Evolutionary conservation across 2,888 invertebrate species (phyloP).

Genomic region (Trichogramma evanescens): DNA sequence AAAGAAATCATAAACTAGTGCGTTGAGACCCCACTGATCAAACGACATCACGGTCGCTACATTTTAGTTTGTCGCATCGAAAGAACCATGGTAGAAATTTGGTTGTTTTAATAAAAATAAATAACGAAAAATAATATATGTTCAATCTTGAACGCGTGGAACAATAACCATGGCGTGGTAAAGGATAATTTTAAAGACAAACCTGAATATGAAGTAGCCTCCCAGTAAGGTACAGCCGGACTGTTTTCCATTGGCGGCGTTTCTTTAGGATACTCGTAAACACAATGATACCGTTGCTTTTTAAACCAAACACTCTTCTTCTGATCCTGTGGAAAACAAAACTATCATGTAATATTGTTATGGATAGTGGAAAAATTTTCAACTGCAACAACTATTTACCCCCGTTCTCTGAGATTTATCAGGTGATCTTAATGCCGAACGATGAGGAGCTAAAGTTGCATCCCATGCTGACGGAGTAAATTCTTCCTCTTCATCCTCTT

Average conservation of each 20-base stretch:
- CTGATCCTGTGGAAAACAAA: conserved; percentile 49
- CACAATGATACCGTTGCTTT: conserved; percentile 75
- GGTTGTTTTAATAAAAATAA: neutral
- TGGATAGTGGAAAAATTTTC: neutral
- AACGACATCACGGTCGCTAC: too few species aligned
- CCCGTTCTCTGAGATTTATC: conserved; percentile 49
- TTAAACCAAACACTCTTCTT: conserved; percentile 75
- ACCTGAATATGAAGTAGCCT: conserved; percentile 44
- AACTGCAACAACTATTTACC: conserved; percentile 33
- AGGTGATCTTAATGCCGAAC: conserved; percentile 63
- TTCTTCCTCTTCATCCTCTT: conserved; percentile 60
- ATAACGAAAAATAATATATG: conserved; percentile 6
- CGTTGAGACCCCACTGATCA: too few species aligned
- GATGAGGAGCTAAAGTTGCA: conserved; percentile 66
- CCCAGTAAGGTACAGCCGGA: conserved; percentile 33
- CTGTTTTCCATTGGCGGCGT: conserved; percentile 41
- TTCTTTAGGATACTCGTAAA: conserved; percentile 78
- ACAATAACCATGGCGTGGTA: neutral
- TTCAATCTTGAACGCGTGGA: neutral
- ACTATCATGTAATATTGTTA: conserved; percentile 4
- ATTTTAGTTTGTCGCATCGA: too few species aligned
- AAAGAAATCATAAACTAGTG: neutral
- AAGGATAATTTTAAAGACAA: conserved; percentile 11
- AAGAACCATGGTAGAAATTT: neutral
- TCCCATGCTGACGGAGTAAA: conserved; percentile 80